These are phyloP conservation scores for Neoascia interrupta DNA, from an alignment of 2,888 invertebrate genomes.

Conservation along the genomic window DNA sequence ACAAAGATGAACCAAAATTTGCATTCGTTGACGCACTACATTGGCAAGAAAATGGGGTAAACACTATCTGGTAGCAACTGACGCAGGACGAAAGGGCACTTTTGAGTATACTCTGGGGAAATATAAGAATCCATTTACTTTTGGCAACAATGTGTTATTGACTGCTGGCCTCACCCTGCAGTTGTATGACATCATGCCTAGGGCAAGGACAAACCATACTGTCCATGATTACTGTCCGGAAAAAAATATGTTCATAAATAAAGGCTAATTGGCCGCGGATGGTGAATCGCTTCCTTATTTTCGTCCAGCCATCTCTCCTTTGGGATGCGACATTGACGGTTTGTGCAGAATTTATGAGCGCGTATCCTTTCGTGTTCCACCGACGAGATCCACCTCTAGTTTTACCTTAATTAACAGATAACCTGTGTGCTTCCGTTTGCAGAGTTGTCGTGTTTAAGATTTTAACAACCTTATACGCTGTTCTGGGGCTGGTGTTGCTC, in stretches of 20 bases:
- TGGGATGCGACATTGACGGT: neutral
- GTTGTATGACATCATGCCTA: constrained; percentile 60
- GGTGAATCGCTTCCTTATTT: constrained; percentile 1
- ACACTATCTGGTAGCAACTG: neutral
- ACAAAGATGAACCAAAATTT: constrained; percentile 62
- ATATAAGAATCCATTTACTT: constrained; percentile 19
- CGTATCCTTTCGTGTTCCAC: neutral
- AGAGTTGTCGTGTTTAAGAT: constrained; percentile 56
- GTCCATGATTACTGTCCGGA: constrained; percentile 23
- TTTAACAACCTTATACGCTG: constrained; percentile 41
- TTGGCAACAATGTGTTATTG: constrained; percentile 22
- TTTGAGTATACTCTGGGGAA: constrained; percentile 40
- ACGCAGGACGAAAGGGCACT: constrained; percentile 36
- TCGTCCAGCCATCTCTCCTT: neutral
- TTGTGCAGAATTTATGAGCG: neutral
- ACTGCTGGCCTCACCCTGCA: constrained; percentile 21
- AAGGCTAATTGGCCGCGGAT: constrained; percentile 41
- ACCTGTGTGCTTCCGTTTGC: constrained; percentile 28
- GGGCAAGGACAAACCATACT: constrained; percentile 43
- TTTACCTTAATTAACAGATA: constrained; percentile 40
- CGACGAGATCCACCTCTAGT: constrained; percentile 14
- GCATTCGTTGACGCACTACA: constrained; percentile 70
- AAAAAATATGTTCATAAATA: constrained; percentile 66
- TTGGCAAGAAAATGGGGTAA: constrained; percentile 72
- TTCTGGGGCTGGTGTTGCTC: too few species aligned